These are phyloP conservation scores for Cynopterus brachyotis DNA, from an alignment of 2,113 vertebrate species.

Conservation along the genomic window DNA sequence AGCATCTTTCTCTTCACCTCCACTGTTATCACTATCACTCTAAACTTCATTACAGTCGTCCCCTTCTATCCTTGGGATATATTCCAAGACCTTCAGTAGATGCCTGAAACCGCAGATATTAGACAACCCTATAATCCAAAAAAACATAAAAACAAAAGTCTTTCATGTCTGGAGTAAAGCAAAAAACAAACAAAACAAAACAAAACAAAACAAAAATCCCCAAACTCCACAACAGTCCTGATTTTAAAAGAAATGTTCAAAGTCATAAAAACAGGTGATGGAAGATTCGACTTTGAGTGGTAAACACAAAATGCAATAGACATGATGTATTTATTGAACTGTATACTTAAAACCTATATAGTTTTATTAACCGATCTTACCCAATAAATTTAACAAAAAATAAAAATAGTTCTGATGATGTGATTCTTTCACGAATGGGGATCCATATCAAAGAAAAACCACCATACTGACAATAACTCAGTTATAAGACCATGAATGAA, in stretches of 20 bases:
- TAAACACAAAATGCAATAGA: too few relatives aligned
- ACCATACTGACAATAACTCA: neutral
- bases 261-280: neutral
- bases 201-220: neutral
- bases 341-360: too few relatives aligned
- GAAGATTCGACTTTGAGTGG: too few relatives aligned
- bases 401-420: slow-evolving; percentile 3
- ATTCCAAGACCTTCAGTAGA: neutral
- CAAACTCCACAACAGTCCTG: neutral
- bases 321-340: too few relatives aligned
- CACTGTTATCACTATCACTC: neutral
- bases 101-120: neutral
- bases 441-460: neutral
- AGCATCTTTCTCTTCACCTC: neutral
- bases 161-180: neutral
- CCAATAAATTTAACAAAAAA: too few relatives aligned
- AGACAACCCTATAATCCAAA: neutral
- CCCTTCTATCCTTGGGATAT: neutral
- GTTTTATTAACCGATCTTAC: too few relatives aligned
- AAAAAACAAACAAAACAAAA: neutral
- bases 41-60: neutral
- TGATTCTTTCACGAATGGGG: neutral
- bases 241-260: slow-evolving; percentile 44
- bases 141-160: neutral
- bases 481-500: neutral